Base-by-base conservation (phyloP, 2,113 vertebrate species). In the Pygoscelis antarcticus region DNA sequence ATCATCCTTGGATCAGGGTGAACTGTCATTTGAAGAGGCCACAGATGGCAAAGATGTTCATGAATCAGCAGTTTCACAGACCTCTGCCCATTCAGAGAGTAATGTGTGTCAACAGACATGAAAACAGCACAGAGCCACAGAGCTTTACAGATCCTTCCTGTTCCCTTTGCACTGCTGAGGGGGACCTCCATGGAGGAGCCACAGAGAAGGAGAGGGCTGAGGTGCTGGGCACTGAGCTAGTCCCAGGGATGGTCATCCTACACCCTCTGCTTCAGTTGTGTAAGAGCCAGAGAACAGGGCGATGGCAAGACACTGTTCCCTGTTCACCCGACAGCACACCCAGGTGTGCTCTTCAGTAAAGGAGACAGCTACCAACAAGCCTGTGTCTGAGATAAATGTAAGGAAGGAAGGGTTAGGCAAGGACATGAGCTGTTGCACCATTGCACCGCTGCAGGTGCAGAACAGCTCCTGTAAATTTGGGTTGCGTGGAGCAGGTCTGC, bases 21-120 rank as follows among this genome's bases (percentile, higher is more conserved):
- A 91, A 36, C 72, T 75, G 23, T 85, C 47, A 64, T 92, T 90
- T 95, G 84, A 87, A 94, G 87, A 77, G 65, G 84, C 91, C 94
- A 94, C 83, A 86, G 91, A 88, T 64, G 70, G 64, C 78, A 86
- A 77, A 66, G 66, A 88, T 88, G 75, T 83, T 96, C 21, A 77
- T 88, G 91, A 93, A 70, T 96, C 82, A 96, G 89, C 96, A 83
- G 36, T 91, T 96, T 82, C 87, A 83, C 62, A 96, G 89, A 81
- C 71, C 58, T 95, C 89, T 97, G 89, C 64, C 64, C 55, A 34
- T 91, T 95, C 51, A 66, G 91, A 71, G 83, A 62, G 66, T 18
- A 62, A 27, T 58, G 51, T 70, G 23, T 83, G 51, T 80, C 86
- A 96, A 90, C 87, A 97, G 80, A 88, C 42, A 26, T 2, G 13